Percentiles rank a stretch among this genome's conserved stretches.
Evolutionary conservation across 2,888 invertebrate genomes (phyloP).

Genomic region (Scaptomyza reducta): DNA sequence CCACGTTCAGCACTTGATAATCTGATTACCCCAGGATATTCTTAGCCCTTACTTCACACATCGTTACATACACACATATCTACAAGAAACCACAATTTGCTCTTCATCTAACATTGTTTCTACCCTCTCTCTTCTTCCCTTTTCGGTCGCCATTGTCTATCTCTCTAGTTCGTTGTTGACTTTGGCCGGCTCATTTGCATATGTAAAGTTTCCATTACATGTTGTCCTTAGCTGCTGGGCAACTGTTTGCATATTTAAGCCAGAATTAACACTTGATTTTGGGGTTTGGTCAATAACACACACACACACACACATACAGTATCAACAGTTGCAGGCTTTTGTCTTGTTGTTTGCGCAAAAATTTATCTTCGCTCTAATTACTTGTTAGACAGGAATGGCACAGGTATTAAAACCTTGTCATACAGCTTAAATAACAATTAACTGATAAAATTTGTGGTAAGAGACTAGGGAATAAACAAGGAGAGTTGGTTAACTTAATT

Average conservation of each 20-base stretch:
- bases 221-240: conserved; percentile 10
- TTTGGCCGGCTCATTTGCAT: conserved; percentile 47
- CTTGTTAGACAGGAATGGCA: neutral
- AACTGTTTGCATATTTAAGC: conserved; percentile 10
- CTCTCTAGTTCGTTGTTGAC: neutral
- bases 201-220: conserved; percentile 46
- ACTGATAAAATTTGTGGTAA: neutral
- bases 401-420: neutral
- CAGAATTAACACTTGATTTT: conserved; percentile 48
- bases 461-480: neutral
- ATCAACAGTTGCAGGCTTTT: conserved; percentile 10
- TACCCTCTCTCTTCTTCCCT: neutral
- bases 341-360: conserved; percentile 11
- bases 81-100: neutral
- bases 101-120: neutral
- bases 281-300: conserved; percentile 43
- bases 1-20: conserved; percentile 46
- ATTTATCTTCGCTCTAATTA: neutral
- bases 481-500: too few relatives aligned
- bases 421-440: neutral
- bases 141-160: neutral
- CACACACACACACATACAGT: too few relatives aligned
- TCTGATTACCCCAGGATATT: conserved; percentile 24
- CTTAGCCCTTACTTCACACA: neutral
- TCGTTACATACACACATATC: neutral